Conservation (phyloP, 2,888 invertebrate genomes). For the Perizoma affinitatum region DNA sequence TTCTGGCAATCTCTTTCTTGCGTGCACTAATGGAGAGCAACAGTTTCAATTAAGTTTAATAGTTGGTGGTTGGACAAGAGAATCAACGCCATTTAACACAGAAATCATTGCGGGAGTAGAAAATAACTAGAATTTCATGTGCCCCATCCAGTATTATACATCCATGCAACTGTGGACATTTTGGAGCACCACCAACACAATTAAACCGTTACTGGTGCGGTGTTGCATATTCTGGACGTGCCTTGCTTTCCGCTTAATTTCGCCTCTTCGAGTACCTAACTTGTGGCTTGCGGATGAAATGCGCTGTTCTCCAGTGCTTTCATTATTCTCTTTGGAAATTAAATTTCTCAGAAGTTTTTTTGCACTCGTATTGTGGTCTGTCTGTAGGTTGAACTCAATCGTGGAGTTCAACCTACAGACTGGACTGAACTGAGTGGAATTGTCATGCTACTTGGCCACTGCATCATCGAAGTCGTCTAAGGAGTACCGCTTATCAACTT, state of each 20-base stretch:
- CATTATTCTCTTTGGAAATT: slow-evolving; percentile 13
- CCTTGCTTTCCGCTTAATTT: slow-evolving; percentile 35
- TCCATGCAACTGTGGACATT: slow-evolving; percentile 22
- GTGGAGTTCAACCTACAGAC: no score
- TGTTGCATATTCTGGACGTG: slow-evolving; percentile 28
- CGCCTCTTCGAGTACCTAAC: slow-evolving; percentile 13
- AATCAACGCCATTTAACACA: no score
- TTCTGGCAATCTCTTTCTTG: no score
- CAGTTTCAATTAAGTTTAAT: no score
- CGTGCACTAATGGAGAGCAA: no score
- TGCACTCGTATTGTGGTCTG: neutral
- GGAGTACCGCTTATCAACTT: no score
- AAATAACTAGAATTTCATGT: slow-evolving; percentile 2
- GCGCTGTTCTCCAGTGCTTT: slow-evolving; percentile 8
- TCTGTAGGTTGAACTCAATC: no score
- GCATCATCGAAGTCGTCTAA: no score
- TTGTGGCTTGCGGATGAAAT: slow-evolving; percentile 26
- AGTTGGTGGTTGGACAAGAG: no score
- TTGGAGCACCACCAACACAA: slow-evolving; percentile 35
- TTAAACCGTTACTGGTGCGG: slow-evolving; percentile 31
- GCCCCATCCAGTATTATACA: slow-evolving; percentile 12
- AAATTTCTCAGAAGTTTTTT: slow-evolving; percentile 1
- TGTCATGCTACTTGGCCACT: no score
- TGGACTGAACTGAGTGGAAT: no score
- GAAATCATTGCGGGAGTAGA: neutral